Conservation (phyloP, 2,113 vertebrate genomes). For the Mellivora capensis region DNA sequence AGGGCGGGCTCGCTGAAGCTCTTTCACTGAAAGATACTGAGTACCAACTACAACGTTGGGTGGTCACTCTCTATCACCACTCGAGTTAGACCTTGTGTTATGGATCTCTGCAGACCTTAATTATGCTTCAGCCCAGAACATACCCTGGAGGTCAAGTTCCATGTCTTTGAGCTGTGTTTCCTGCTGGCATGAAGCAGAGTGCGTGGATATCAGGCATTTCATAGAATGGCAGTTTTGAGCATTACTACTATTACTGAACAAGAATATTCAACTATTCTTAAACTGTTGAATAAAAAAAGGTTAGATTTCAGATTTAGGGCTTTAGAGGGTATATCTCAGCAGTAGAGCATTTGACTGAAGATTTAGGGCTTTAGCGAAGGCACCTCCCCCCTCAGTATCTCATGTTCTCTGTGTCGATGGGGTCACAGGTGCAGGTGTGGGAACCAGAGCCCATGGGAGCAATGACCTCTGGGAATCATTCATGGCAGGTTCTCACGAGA, state of each 20-base stretch:
- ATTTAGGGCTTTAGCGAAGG: background rate
- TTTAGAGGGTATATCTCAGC: no score
- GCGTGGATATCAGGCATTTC: accelerated
- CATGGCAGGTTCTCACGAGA: background rate
- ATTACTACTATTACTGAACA: accelerated
- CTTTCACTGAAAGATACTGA: background rate
- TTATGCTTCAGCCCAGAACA: background rate
- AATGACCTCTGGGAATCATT: background rate
- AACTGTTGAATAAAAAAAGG: background rate
- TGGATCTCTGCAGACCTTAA: background rate
- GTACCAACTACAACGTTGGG: background rate
- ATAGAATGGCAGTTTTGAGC: background rate
- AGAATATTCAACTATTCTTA: background rate
- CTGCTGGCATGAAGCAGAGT: no score
- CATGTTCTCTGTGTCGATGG: background rate
- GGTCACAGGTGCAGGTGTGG: background rate
- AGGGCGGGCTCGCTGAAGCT: accelerated
- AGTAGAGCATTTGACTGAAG: no score
- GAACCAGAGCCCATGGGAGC: background rate
- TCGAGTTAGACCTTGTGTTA: background rate
- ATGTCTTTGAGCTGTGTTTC: background rate
- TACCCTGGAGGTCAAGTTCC: background rate
- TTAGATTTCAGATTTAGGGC: background rate
- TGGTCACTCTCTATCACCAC: accelerated
- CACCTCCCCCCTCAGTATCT: background rate